These are phyloP conservation scores for Papilio xuthus DNA, from an alignment of 1,140 invertebrate species.

Conservation along the genomic window DNA sequence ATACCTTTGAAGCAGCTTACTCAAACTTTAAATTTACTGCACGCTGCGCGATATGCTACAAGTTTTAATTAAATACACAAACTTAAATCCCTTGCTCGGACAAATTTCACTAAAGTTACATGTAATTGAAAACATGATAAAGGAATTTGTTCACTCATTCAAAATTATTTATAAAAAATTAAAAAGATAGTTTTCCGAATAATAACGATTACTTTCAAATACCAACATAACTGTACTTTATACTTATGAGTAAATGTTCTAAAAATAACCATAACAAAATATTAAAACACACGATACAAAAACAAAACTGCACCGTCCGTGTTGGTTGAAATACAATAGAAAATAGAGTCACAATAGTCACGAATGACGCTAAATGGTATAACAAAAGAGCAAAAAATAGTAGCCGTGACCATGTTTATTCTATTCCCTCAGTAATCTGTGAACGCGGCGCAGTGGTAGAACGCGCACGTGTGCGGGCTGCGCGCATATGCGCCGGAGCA, in stretches of 20 bases:
- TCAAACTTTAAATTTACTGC: neutral
- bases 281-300: conserved; percentile 2
- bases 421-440: conserved; percentile 60
- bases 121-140: neutral
- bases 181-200: neutral
- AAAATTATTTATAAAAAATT: neutral
- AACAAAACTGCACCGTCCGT: conserved; percentile 5
- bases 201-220: neutral
- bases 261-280: neutral
- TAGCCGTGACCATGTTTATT: conserved; percentile 67
- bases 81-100: neutral
- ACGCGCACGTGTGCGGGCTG: conserved; percentile 69
- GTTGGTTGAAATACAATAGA: neutral
- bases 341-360: conserved; percentile 25
- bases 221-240: neutral
- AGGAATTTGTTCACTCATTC: neutral
- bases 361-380: conserved; percentile 37
- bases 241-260: neutral
- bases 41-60: neutral
- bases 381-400: conserved; percentile 46
- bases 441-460: conserved; percentile 36
- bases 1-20: neutral
- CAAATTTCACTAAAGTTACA: neutral
- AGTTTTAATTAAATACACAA: conserved; percentile 18
- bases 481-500: conserved; percentile 60